Conservation (phyloP, 2,888 invertebrate species). For the Bedellia somnulentella region DNA sequence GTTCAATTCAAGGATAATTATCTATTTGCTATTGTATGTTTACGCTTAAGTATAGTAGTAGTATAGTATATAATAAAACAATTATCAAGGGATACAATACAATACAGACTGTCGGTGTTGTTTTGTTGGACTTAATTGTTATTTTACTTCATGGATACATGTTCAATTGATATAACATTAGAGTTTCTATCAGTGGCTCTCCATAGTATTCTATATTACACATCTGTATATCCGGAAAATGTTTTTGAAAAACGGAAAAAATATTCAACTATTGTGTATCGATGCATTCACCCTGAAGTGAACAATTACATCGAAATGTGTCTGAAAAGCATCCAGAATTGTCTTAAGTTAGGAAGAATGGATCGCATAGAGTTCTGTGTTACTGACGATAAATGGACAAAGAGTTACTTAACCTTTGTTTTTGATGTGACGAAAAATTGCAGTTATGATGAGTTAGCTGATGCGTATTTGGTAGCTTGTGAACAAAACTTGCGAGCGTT, state of each 20-base stretch:
- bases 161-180: conserved; percentile 56
- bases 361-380: conserved; percentile 54
- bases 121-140: no score
- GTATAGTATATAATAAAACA: no score
- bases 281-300: conserved; percentile 66
- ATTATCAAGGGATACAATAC: no score
- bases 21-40: no score
- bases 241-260: conserved; percentile 66
- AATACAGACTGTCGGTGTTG: no score
- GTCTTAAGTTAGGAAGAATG: conserved; percentile 49
- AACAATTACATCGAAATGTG: conserved; percentile 63
- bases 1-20: no score
- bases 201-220: conserved; percentile 62
- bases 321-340: conserved; percentile 47
- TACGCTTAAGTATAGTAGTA: no score
- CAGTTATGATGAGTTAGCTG: conserved; percentile 29
- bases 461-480: conserved; percentile 63
- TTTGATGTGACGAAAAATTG: conserved; percentile 21
- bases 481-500: conserved; percentile 65
- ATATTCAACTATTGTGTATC: conserved; percentile 63
- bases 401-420: conserved; percentile 28
- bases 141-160: conserved; percentile 39
- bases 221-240: conserved; percentile 65
- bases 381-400: conserved; percentile 22
- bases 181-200: conserved; percentile 70